A percentile compares a stretch with the other conserved stretches of the same genome.
Conservation (phyloP, 2,797 vertebrate genomes). For the Octomys mimax region DNA sequence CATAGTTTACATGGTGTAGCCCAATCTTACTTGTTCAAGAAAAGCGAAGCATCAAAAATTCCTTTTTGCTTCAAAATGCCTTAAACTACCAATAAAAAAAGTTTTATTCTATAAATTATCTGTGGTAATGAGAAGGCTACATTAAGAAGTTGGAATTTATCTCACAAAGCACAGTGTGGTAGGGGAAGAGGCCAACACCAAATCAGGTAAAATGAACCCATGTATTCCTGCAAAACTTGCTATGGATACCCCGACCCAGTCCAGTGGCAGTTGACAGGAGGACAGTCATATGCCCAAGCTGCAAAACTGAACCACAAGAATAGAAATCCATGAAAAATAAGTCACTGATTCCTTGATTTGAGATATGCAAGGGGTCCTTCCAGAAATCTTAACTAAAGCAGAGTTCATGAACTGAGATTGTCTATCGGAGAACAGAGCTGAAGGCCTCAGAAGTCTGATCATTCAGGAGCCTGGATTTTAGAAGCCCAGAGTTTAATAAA, state of each 20-base stretch:
- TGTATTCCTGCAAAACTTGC: too few relatives aligned
- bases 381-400: not conserved
- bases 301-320: not conserved
- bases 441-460: not conserved
- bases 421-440: not conserved
- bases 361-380: not conserved
- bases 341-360: not conserved
- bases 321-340: not conserved
- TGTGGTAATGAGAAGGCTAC: not conserved
- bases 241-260: not conserved
- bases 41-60: not conserved
- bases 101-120: not conserved
- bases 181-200: accelerated
- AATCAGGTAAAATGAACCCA: not conserved
- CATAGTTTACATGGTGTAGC: too few relatives aligned
- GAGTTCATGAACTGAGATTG: not conserved
- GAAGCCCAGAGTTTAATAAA: not conserved
- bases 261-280: not conserved
- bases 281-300: too few relatives aligned
- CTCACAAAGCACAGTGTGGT: not conserved
- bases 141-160: not conserved
- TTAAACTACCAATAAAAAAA: not conserved
- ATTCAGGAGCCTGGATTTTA: not conserved
- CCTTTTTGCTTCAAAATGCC: not conserved
- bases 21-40: not conserved